phyloP scores from a whole-genome alignment of 1,140 invertebrate genomes.

The Tribolium castaneum region DNA sequence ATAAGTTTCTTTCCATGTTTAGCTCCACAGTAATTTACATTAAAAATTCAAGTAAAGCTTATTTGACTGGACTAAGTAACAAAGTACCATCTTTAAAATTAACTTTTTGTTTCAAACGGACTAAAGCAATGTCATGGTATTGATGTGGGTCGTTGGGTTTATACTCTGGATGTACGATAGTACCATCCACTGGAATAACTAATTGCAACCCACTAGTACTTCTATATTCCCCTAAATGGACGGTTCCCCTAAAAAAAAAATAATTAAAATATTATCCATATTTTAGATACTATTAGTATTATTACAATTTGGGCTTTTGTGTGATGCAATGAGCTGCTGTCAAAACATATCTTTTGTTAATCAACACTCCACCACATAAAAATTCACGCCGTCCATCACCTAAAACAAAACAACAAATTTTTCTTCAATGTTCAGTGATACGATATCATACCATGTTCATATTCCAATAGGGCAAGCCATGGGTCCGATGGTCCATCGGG shows the following conservation, averaged over 20 bases:
- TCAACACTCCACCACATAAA: slow-evolving; percentile 64
- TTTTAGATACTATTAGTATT: background rate
- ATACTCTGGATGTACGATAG: slow-evolving; percentile 55
- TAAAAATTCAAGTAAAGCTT: too few species aligned
- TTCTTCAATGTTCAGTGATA: background rate
- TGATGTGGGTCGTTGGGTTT: slow-evolving; percentile 47
- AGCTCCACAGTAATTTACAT: too few species aligned
- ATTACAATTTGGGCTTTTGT: slow-evolving; percentile 66
- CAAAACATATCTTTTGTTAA: slow-evolving; percentile 64
- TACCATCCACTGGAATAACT: slow-evolving; percentile 58
- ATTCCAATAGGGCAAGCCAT: slow-evolving; percentile 68
- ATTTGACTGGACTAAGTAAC: background rate
- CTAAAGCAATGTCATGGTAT: slow-evolving; percentile 59
- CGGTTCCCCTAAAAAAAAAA: slow-evolving; percentile 63
- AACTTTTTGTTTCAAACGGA: slow-evolving; percentile 52
- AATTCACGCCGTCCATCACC: background rate
- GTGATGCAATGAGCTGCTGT: slow-evolving; percentile 67
- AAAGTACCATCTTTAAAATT: background rate
- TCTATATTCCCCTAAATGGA: slow-evolving; percentile 75
- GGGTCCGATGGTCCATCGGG: slow-evolving; percentile 58
- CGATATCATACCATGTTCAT: slow-evolving; percentile 60
- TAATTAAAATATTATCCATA: background rate
- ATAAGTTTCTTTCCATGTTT: too few species aligned
- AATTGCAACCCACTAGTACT: slow-evolving; percentile 55
- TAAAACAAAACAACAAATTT: background rate